phyloP scores from a whole-genome alignment of 2,888 invertebrate species.

The Tachina lurida region DNA sequence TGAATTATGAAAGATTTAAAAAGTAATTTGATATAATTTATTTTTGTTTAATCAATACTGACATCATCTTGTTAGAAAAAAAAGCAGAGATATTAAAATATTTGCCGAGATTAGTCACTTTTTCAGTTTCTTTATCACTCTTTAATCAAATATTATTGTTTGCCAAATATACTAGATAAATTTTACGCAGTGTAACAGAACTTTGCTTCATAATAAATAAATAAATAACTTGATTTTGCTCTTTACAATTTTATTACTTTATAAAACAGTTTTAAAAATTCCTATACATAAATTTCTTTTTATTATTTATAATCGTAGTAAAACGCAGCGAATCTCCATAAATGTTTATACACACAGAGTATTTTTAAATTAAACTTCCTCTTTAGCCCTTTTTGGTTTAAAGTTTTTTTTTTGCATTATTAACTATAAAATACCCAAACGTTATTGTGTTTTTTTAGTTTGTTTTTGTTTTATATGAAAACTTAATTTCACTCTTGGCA shows the following conservation, averaged over 20 bases:
- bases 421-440: constrained; percentile 30
- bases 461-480: constrained; percentile 9
- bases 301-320: not conserved
- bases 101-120: not conserved
- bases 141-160: not conserved
- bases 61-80: constrained; percentile 1
- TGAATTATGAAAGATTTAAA: not conserved
- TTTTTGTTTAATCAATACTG: not conserved
- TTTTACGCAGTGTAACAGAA: not conserved
- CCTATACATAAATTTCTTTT: not conserved
- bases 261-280: not conserved
- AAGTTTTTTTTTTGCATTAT: constrained; percentile 32
- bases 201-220: not conserved
- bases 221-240: constrained; percentile 10
- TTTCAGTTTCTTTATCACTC: not conserved
- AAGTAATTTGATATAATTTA: not conserved
- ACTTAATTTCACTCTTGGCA: constrained; percentile 48
- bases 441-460: constrained; percentile 4
- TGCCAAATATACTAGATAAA: not conserved
- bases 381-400: constrained; percentile 47
- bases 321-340: constrained; percentile 40
- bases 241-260: constrained; percentile 10
- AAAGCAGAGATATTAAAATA: not conserved
- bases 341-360: not conserved
- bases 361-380: constrained; percentile 63